These are phyloP conservation scores for Semicossyphus pulcher DNA, from an alignment of 2,113 vertebrate species.

Conservation along the genomic window DNA sequence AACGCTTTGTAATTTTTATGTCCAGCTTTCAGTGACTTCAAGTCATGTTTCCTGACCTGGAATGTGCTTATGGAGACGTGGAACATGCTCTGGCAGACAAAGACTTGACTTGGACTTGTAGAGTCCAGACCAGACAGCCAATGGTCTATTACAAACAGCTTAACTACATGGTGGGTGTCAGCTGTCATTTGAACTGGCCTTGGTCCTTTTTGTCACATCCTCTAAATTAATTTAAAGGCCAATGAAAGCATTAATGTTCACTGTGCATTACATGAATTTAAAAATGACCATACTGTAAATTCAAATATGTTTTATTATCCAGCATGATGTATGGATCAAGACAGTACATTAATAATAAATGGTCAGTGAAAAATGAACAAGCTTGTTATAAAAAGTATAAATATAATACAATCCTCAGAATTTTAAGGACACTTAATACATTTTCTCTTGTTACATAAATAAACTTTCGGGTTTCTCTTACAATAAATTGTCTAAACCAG, in stretches of 20 bases:
- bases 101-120: not conserved
- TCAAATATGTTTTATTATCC: conserved; percentile 76
- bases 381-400: conserved; percentile 85
- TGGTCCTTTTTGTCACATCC: too few species aligned
- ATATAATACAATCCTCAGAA: conserved; percentile 80
- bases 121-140: too few species aligned
- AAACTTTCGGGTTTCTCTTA: conserved; percentile 69
- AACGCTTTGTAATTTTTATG: not conserved
- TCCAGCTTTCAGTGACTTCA: too few species aligned
- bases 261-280: not conserved
- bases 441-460: conserved; percentile 78
- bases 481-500: conserved; percentile 82
- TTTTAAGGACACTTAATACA: conserved; percentile 73
- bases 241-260: too few species aligned
- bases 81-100: not conserved
- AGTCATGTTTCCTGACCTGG: too few species aligned
- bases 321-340: conserved; percentile 72
- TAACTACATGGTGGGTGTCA: too few species aligned
- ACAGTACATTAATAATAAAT: conserved; percentile 72
- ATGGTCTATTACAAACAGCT: too few species aligned
- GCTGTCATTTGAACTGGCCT: not conserved
- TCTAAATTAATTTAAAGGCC: too few species aligned
- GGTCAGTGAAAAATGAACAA: conserved; percentile 75
- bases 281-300: conserved; percentile 1
- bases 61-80: too few species aligned